Evolutionary conservation across 2,888 invertebrate species (phyloP).

Genomic region (Cataglyphis cursor): DNA sequence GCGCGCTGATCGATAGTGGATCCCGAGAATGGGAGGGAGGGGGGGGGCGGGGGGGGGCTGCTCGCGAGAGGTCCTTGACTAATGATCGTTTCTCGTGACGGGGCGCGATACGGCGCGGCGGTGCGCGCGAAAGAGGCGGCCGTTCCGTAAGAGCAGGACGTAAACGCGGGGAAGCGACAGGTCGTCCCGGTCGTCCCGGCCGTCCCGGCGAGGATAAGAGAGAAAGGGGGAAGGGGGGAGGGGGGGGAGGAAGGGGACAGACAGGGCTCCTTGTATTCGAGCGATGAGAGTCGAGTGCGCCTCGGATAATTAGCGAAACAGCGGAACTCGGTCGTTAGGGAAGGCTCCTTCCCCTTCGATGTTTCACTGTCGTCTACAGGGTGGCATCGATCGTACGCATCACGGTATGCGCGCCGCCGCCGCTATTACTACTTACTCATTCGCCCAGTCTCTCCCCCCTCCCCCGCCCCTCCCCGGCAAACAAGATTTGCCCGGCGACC

Average conservation of each 20-base stretch:
- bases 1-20: constrained; percentile 69
- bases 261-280: constrained; percentile 47
- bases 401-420: not conserved
- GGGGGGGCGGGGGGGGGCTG: constrained; percentile 61
- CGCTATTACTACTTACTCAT: not conserved
- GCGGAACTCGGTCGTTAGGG: constrained; percentile 78
- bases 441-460: not conserved
- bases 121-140: constrained; percentile 67
- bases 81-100: constrained; percentile 80
- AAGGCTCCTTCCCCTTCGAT: constrained; percentile 68
- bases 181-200: not conserved
- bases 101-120: constrained; percentile 70
- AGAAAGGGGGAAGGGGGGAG: not conserved
- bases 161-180: constrained; percentile 32
- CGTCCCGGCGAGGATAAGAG: constrained; percentile 29
- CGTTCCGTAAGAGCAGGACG: no score
- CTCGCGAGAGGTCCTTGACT: constrained; percentile 73
- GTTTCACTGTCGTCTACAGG: constrained; percentile 72
- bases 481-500: constrained; percentile 25
- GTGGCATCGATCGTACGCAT: constrained; percentile 47
- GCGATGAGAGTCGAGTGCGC: constrained; percentile 67
- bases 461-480: not conserved
- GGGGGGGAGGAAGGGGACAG: constrained; percentile 1
- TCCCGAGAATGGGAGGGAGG: constrained; percentile 59
- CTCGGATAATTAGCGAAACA: constrained; percentile 81